A percentile compares a stretch with the other conserved stretches of the same genome.
phyloP scores from a whole-genome alignment of 2,888 invertebrate species.

The Cryptocephalus primarius region DNA sequence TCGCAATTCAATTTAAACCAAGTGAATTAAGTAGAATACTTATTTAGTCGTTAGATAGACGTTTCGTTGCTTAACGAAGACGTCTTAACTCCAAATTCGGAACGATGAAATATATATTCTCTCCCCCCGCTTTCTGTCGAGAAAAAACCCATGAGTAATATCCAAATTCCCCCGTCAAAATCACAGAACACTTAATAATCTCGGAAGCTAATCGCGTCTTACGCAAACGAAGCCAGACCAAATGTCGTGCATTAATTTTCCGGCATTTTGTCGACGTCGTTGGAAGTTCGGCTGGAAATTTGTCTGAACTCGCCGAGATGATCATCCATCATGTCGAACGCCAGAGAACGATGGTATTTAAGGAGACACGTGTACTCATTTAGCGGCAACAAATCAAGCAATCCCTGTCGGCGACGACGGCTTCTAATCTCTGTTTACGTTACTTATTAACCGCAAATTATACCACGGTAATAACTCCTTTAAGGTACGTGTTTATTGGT shows the following conservation, averaged over 20 bases:
- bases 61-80: no score
- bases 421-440: constrained; percentile 25
- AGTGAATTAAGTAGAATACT: no score
- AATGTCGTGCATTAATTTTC: constrained; percentile 5
- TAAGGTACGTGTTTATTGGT: constrained; percentile 3
- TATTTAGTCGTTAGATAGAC: no score
- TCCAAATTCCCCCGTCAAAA: no score
- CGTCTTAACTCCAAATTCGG: no score
- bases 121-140: no score
- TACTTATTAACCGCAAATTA: constrained; percentile 25
- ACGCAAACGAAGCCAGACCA: constrained; percentile 2
- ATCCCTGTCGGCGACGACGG: constrained; percentile 7
- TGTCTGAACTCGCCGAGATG: constrained; percentile 1
- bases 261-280: constrained; percentile 2
- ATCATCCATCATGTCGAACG: constrained; percentile 4
- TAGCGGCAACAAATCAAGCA: constrained; percentile 27
- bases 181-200: no score
- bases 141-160: no score
- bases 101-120: no score
- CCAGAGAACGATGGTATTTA: neutral
- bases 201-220: neutral
- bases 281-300: neutral
- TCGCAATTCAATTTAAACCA: no score
- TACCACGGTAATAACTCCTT: constrained; percentile 2
- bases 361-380: constrained; percentile 25